Percentiles rank a stretch among this genome's conserved stretches.
Evolutionary conservation across 1,140 invertebrate genomes (phyloP).

Genomic region (Teleopsis dalmanni): DNA sequence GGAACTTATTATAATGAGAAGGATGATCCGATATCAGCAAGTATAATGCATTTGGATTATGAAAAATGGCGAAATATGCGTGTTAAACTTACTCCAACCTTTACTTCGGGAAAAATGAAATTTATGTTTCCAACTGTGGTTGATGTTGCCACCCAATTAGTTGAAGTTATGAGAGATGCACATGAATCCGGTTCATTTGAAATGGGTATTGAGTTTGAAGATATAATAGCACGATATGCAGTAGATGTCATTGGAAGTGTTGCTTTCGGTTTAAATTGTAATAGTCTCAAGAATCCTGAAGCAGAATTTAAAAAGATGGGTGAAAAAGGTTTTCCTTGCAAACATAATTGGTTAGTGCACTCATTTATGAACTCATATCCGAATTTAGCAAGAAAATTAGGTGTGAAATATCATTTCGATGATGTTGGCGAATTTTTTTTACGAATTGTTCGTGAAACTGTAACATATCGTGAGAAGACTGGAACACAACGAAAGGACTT

Average conservation of each 20-base stretch:
- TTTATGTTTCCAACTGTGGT: constrained; percentile 45
- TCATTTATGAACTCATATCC: constrained; percentile 22
- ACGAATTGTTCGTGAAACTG: constrained; percentile 42
- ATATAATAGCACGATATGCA: constrained; percentile 47
- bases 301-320: constrained; percentile 47
- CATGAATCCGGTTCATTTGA: too few relatives aligned
- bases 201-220: constrained; percentile 29
- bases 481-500: constrained; percentile 36
- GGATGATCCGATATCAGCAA: constrained; percentile 45
- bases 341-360: constrained; percentile 18
- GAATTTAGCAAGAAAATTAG: constrained; percentile 16
- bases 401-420: constrained; percentile 35
- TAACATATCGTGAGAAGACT: constrained; percentile 46
- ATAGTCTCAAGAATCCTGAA: constrained; percentile 49
- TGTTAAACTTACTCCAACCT: constrained; percentile 48
- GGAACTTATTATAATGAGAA: constrained; percentile 43
- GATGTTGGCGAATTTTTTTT: constrained; percentile 47
- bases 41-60: constrained; percentile 45
- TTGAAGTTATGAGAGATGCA: constrained; percentile 28
- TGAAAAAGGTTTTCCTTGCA: constrained; percentile 24
- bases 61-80: constrained; percentile 50
- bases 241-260: constrained; percentile 55
- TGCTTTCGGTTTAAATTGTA: constrained; percentile 52
- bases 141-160: constrained; percentile 33
- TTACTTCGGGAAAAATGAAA: constrained; percentile 52